A percentile compares a stretch with the other conserved stretches of the same genome.
Evolutionary conservation across 2,888 invertebrate genomes (phyloP).

Genomic region (Calliopum simillimum): DNA sequence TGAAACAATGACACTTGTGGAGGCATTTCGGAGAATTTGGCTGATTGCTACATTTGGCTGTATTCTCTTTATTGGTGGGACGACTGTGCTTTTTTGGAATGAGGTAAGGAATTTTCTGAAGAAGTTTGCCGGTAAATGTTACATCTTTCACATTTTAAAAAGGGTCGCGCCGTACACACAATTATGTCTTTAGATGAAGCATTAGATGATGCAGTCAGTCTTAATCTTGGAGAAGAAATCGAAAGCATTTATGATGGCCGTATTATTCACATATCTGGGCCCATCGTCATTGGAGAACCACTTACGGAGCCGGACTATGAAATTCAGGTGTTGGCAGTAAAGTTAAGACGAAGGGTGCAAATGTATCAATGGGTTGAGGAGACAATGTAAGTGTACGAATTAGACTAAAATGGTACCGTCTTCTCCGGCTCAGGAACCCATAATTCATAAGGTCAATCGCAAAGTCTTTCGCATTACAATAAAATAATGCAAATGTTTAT

Average conservation of each 20-base stretch:
- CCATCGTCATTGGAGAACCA: constrained; percentile 81
- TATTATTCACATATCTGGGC: constrained; percentile 82
- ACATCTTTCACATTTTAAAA: not conserved
- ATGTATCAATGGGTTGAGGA: constrained; percentile 96
- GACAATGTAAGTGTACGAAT: constrained; percentile 54
- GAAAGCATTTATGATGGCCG: constrained; percentile 79
- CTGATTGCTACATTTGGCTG: constrained; percentile 78
- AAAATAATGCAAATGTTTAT: no score
- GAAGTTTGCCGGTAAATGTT: not conserved
- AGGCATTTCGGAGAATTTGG: constrained; percentile 70
- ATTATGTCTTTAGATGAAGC: constrained; percentile 85
- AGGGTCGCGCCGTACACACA: constrained; percentile 84
- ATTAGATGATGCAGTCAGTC: constrained; percentile 69
- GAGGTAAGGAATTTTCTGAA: constrained; percentile 72
- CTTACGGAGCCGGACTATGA: constrained; percentile 89
- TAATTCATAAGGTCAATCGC: no score
- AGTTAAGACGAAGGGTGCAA: constrained; percentile 86
- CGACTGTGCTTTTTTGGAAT: constrained; percentile 83
- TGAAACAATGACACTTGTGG: constrained; percentile 51
- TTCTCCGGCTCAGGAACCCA: no score
- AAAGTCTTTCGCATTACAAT: no score
- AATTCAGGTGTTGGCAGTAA: constrained; percentile 85
- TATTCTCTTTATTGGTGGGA: constrained; percentile 75
- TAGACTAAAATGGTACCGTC: not conserved
- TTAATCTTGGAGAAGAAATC: constrained; percentile 78